Evolutionary conservation across 2,888 invertebrate genomes (phyloP), one percentile per base, ranked within the genome.

Genomic region (Aradus depressus): DNA sequence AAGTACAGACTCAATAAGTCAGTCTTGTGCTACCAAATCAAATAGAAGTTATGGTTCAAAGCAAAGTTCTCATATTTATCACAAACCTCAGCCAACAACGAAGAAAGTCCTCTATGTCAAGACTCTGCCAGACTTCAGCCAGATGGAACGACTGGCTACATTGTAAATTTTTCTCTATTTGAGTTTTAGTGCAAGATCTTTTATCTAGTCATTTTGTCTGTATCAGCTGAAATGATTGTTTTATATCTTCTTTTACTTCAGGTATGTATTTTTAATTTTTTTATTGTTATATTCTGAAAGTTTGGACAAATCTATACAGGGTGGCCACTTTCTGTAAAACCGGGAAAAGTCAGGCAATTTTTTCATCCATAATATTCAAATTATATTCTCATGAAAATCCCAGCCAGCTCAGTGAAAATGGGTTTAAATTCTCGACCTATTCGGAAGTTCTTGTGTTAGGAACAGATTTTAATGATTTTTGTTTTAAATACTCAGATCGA

Each of bases 81-180:
- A 44, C 19, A 44, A 51, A 28, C 51, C 51, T 8, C 37, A 37
- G 6, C 18, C 22, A 5, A n/a, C n/a, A n/a, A 32, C 19, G 10
- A 51, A 51, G 44, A 51, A 51, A 44, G 44, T 43, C 2, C 5
- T 43, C 1, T 51, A 44, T 43, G 35, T 51, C 21, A 43, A 35
- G 38, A 38, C 44, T n/a, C 21, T 51, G 12, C 51, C 51, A 14
- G 51, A 51, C 28, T 38, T 51, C 19, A 51, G 44, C 16, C 51
- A 44, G 35, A 51, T 51, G 51, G 51, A 51, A 35, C 44, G 51
- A 31, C 37, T 51, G 19, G 51, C 51, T 3, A 51, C 51, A 25
- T 39, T 51, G 2, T 51, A n/a, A 51, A n/a, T 10, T 18, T 18
- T n/a, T 0, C 28, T 16, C 25, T 44, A 12, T 14, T 44, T 32